A percentile compares a stretch with the other conserved stretches of the same genome.
Evolutionary conservation across 1,140 invertebrate species (phyloP).

Genomic region (Bathynomus jamesi): DNA sequence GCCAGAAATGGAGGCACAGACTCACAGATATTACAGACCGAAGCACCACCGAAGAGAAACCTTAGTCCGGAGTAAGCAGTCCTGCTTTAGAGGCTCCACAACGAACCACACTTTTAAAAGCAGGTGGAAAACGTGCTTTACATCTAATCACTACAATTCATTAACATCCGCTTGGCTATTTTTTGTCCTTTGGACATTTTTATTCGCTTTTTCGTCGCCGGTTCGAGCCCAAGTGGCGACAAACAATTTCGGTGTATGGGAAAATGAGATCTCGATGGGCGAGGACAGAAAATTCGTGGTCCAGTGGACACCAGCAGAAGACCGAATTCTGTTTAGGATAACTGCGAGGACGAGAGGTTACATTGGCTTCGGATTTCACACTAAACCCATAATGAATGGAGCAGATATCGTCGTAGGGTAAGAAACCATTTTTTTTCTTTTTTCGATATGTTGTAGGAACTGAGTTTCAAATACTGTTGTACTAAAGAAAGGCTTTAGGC

Average conservation of each 20-base stretch:
- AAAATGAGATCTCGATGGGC: not conserved
- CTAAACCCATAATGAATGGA: constrained; percentile 43
- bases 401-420: constrained; percentile 45
- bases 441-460: too few relatives aligned
- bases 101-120: not conserved
- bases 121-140: not conserved
- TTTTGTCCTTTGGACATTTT: not conserved
- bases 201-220: not conserved
- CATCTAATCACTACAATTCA: not conserved
- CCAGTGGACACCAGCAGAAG: constrained; percentile 34
- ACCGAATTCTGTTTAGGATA: constrained; percentile 40
- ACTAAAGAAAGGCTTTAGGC: too few relatives aligned
- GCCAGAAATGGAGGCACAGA: not conserved
- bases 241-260: not conserved
- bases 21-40: not conserved
- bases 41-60: not conserved
- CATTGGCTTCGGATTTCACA: constrained; percentile 44
- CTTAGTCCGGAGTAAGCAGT: not conserved
- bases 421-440: constrained; percentile 40
- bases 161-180: not conserved
- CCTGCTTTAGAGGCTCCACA: not conserved
- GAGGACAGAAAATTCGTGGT: constrained; percentile 8
- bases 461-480: too few relatives aligned
- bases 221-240: not conserved
- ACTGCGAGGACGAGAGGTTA: constrained; percentile 42